Evolutionary conservation across 2,113 vertebrate genomes (phyloP).

Genomic region (Tragelaphus buxtoni): DNA sequence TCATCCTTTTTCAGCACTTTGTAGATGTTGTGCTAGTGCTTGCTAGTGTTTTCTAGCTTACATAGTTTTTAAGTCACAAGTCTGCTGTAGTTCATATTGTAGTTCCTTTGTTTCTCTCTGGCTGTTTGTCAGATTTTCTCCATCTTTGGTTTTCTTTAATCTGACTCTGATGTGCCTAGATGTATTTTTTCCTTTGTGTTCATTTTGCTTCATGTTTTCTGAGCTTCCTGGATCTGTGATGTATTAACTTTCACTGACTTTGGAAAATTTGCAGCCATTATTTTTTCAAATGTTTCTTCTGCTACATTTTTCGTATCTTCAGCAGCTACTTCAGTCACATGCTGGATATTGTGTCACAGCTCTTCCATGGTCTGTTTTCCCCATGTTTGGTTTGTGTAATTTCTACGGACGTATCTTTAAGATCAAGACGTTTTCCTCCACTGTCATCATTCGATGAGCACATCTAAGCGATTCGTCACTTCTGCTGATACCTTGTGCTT

Average conservation of each 20-base stretch:
- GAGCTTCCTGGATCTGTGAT: not conserved
- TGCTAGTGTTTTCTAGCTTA: not conserved
- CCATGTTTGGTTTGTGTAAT: not conserved
- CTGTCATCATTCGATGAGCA: not conserved
- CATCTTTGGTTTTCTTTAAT: not conserved
- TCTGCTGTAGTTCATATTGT: not conserved
- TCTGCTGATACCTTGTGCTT: not conserved
- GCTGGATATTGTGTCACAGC: not conserved
- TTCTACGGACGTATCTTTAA: not conserved
- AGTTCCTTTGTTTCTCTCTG: not conserved
- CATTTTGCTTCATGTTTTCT: not conserved
- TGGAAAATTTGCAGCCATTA: not conserved
- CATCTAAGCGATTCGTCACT: not conserved
- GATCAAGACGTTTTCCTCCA: not conserved
- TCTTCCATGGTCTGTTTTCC: not conserved
- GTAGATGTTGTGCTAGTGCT: not conserved
- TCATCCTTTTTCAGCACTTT: not conserved
- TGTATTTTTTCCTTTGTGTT: not conserved
- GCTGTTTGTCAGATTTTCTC: not conserved
- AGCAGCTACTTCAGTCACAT: not conserved
- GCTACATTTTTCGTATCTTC: not conserved
- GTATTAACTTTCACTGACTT: not conserved
- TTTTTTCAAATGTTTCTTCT: not conserved
- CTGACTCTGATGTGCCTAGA: not conserved
- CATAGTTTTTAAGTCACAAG: not conserved